These are phyloP conservation scores for Coreius guichenoti DNA, from an alignment of 2,797 vertebrate species.

Conservation along the genomic window DNA sequence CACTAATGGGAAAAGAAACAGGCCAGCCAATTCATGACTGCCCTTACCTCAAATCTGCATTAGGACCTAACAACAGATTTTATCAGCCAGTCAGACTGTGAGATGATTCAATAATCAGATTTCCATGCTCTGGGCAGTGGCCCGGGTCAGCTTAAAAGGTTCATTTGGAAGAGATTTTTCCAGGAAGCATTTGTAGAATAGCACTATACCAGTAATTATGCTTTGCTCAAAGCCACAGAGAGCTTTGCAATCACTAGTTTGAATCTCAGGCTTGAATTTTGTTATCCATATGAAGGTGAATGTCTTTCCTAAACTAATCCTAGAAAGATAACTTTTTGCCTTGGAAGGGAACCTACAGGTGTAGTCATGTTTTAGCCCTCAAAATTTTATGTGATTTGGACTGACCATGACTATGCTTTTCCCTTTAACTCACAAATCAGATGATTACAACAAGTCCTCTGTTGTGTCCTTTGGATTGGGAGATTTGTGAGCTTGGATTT, in stretches of 20 bases:
- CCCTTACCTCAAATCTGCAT: neutral
- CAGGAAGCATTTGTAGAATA: conserved; percentile 13
- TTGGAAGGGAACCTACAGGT: neutral
- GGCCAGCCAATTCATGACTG: neutral
- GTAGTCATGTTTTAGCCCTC: neutral
- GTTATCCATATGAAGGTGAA: neutral
- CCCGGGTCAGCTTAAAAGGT: conserved; percentile 6
- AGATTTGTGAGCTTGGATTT: conserved; percentile 36
- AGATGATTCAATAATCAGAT: conserved; percentile 61
- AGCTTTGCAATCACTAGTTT: conserved; percentile 24
- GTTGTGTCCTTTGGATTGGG: conserved; percentile 28
- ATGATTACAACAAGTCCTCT: conserved; percentile 26
- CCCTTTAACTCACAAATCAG: neutral
- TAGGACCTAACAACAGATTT: conserved; percentile 36
- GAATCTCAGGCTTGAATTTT: neutral
- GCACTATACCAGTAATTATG: conserved; percentile 6
- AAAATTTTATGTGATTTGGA: neutral
- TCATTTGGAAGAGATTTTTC: neutral
- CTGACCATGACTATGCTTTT: neutral
- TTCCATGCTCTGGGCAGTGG: conserved; percentile 50
- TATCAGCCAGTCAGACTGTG: conserved; percentile 47
- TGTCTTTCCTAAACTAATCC: neutral
- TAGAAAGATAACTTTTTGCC: neutral
- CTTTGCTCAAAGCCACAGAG: conserved; percentile 54
- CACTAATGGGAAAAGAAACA: neutral